Evolutionary conservation across 2,888 invertebrate genomes (phyloP).

Genomic region (Stenurella melanura): DNA sequence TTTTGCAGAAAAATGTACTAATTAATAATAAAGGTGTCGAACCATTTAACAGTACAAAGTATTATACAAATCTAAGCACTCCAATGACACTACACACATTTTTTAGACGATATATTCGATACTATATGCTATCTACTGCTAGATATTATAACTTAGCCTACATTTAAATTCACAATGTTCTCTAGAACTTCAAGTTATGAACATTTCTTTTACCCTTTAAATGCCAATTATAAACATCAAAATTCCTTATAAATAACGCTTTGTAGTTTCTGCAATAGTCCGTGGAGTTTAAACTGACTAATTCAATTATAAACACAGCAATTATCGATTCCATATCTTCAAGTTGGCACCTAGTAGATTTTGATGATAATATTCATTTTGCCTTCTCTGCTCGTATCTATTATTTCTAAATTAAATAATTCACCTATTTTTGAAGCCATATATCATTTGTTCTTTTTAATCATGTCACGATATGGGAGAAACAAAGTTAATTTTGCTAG

Average conservation of each 20-base stretch:
- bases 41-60: constrained; percentile 51
- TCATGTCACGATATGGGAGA: background rate
- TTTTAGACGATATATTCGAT: constrained; percentile 72
- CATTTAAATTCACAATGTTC: constrained; percentile 68
- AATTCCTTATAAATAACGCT: background rate
- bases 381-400: background rate
- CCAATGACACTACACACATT: constrained; percentile 72
- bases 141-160: constrained; percentile 71
- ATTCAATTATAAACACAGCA: background rate
- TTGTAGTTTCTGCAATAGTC: background rate
- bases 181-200: constrained; percentile 57
- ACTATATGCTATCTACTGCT: constrained; percentile 72
- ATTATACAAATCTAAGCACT: constrained; percentile 69
- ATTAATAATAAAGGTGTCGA: constrained; percentile 27
- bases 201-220: constrained; percentile 53
- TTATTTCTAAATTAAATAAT: background rate
- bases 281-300: background rate
- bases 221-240: constrained; percentile 60
- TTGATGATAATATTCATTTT: background rate
- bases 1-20: constrained; percentile 26
- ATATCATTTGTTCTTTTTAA: background rate
- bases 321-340: background rate
- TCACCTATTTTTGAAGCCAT: background rate
- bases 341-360: background rate
- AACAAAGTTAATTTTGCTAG: background rate